Conservation (phyloP, 2,113 vertebrate species). For the Sitta europaea region DNA sequence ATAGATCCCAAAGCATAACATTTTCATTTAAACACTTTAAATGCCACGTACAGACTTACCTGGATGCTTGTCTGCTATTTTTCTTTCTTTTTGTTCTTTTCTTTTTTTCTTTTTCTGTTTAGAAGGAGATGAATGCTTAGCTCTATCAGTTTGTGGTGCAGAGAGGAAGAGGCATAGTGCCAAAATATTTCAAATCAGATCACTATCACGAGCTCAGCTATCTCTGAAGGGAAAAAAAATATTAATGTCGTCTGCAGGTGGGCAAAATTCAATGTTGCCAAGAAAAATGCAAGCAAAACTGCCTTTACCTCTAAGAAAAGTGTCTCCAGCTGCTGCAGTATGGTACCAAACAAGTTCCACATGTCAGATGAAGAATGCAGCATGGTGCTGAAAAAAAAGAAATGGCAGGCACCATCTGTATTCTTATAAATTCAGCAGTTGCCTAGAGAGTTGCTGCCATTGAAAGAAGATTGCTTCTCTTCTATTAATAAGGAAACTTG, state of each 20-base stretch:
- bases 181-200: slow-evolving; percentile 38
- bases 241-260: slow-evolving; percentile 41
- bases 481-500: slow-evolving; percentile 47
- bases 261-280: slow-evolving; percentile 44
- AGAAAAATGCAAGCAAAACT: slow-evolving; percentile 55
- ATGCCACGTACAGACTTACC: not conserved
- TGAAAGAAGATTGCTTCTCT: slow-evolving; percentile 36
- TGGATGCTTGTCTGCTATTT: not conserved
- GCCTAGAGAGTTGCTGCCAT: slow-evolving; percentile 48
- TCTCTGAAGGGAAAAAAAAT: slow-evolving; percentile 8
- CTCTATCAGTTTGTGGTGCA: not conserved
- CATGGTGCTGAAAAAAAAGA: slow-evolving; percentile 25
- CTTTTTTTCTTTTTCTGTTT: not conserved
- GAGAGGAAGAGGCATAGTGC: not conserved
- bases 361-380: slow-evolving; percentile 31
- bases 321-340: slow-evolving; percentile 54
- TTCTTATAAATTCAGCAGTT: slow-evolving; percentile 41
- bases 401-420: slow-evolving; percentile 59
- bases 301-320: slow-evolving; percentile 31
- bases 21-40: not conserved
- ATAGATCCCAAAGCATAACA: not conserved
- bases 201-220: not conserved
- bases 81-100: not conserved
- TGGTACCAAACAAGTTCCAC: slow-evolving; percentile 53
- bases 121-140: not conserved